Percentiles rank a stretch among this genome's conserved stretches.
Evolutionary conservation across 2,113 vertebrate genomes (phyloP).

Genomic region (Syrrhaptes paradoxus): DNA sequence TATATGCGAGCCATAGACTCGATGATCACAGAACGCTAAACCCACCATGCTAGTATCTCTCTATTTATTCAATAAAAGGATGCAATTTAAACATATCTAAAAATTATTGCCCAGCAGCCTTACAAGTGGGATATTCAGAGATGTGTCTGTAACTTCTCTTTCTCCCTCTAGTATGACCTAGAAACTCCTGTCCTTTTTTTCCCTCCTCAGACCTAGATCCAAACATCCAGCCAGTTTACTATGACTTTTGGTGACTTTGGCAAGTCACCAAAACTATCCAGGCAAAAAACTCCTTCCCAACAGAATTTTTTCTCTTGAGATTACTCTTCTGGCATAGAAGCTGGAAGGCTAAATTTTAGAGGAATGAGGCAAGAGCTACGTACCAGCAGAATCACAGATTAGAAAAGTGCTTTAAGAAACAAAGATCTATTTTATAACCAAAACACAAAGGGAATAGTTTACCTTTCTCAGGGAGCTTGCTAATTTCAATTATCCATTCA

Average conservation of each 20-base stretch:
- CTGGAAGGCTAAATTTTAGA: neutral
- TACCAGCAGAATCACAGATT: neutral
- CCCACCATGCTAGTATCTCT: neutral
- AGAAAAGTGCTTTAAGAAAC: neutral
- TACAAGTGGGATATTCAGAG: neutral
- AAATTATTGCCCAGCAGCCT: neutral
- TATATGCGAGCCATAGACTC: neutral
- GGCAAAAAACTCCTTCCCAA: neutral
- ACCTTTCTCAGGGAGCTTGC: neutral
- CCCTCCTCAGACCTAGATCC: neutral
- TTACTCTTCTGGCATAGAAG: neutral
- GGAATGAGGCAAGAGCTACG: fast-evolving
- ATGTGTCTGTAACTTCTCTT: neutral
- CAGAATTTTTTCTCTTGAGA: neutral
- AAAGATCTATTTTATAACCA: slow-evolving; percentile 7
- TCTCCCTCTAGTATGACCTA: neutral
- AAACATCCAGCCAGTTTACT: neutral
- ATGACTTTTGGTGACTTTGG: neutral
- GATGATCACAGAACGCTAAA: neutral
- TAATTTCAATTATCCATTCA: slow-evolving; percentile 31
- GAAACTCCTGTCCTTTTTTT: neutral
- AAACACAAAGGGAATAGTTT: neutral
- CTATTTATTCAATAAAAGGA: neutral
- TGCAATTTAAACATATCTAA: neutral
- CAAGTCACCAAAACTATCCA: neutral